Conservation (phyloP, 92 coral and sea anemone species). For the Bergia sp. region DNA sequence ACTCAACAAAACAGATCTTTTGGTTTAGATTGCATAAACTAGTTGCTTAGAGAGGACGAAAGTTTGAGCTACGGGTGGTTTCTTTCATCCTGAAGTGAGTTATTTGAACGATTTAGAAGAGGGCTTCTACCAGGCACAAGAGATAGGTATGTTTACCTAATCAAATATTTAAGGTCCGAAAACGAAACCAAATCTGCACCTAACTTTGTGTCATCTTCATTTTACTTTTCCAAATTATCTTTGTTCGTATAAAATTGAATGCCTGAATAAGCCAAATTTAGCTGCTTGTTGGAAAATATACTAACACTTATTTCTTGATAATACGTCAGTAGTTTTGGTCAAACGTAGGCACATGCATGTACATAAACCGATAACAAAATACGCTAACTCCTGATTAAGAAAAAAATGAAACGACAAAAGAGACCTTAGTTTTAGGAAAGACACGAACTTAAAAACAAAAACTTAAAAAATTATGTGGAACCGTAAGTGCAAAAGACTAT, state of each 20-base stretch:
- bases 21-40: not conserved
- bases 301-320: not conserved
- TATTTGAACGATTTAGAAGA: not conserved
- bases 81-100: no score
- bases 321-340: no score
- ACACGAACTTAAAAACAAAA: no score
- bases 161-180: not conserved
- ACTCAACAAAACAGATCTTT: no score
- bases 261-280: no score
- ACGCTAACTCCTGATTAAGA: no score
- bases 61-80: not conserved
- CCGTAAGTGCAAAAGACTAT: no score
- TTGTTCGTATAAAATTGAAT: not conserved
- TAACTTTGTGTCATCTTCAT: not conserved
- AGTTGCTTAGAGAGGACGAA: not conserved
- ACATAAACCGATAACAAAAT: no score
- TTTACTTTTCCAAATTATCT: not conserved
- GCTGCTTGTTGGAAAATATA: not conserved
- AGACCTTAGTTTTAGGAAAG: no score
- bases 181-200: not conserved
- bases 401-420: no score
- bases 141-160: not conserved
- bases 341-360: not conserved
- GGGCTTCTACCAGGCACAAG: not conserved
- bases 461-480: no score